Conservation (phyloP, 1,140 invertebrate species). For the Araneus ventricosus region DNA sequence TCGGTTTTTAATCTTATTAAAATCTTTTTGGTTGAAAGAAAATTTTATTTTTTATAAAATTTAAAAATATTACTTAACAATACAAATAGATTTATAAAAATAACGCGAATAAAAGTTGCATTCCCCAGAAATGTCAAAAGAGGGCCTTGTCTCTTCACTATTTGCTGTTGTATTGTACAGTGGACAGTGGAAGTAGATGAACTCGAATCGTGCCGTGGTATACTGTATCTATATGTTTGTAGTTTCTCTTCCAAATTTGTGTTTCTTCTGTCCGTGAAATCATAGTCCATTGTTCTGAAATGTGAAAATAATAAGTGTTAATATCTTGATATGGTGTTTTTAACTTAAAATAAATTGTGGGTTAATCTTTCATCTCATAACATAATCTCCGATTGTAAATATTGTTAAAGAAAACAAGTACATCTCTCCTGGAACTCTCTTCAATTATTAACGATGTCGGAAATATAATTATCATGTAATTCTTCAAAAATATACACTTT, state of each 20-base stretch:
- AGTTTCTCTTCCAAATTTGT: slow-evolving; percentile 18
- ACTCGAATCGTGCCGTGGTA: slow-evolving; percentile 31
- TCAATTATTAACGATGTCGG: not conserved
- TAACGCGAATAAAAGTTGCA: not conserved
- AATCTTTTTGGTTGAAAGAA: not conserved
- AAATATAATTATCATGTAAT: slow-evolving; percentile 49
- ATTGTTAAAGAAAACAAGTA: slow-evolving; percentile 44
- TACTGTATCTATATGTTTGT: slow-evolving; percentile 22
- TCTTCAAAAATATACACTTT: not conserved
- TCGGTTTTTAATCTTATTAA: not conserved
- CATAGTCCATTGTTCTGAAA: not conserved
- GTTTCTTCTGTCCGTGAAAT: not conserved
- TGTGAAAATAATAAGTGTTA: not conserved
- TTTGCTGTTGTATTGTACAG: slow-evolving; percentile 34
- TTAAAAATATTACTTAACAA: not conserved
- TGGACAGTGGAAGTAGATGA: slow-evolving; percentile 11
- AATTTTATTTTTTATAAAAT: too few relatives aligned
- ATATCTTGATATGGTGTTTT: not conserved
- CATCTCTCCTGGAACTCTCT: not conserved
- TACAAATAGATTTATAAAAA: slow-evolving; percentile 25
- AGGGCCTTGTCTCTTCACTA: slow-evolving; percentile 14
- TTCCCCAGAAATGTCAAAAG: slow-evolving; percentile 48
- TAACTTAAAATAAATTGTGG: slow-evolving; percentile 20
- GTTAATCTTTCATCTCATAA: not conserved
- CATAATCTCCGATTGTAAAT: slow-evolving; percentile 41